Percentiles rank a stretch among this genome's conserved stretches.
Evolutionary conservation across 2,888 invertebrate species (phyloP).

Genomic region (Troides oblongomaculatus): DNA sequence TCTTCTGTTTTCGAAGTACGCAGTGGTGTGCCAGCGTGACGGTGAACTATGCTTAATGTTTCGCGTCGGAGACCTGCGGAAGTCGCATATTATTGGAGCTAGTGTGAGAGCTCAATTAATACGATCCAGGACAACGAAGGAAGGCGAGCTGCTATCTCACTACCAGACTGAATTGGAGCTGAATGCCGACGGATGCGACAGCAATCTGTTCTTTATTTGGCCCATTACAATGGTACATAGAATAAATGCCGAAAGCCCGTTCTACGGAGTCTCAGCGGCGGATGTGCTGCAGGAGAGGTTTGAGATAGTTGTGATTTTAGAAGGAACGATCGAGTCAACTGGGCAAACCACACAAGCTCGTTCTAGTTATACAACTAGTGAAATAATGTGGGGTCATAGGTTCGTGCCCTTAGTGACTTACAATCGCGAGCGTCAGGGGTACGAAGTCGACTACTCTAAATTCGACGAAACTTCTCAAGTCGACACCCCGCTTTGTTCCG

Average conservation of each 20-base stretch:
- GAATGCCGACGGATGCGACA: slow-evolving; percentile 88
- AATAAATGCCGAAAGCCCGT: slow-evolving; percentile 90
- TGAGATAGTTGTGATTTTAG: slow-evolving; percentile 89
- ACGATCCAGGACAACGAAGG: slow-evolving; percentile 89
- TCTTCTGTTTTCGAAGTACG: slow-evolving; percentile 90
- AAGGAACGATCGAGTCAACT: slow-evolving; percentile 91
- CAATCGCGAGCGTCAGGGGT: slow-evolving; percentile 86
- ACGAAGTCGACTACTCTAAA: slow-evolving; percentile 89
- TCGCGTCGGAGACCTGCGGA: slow-evolving; percentile 93
- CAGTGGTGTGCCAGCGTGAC: slow-evolving; percentile 91
- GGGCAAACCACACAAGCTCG: slow-evolving; percentile 87
- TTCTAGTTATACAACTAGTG: slow-evolving; percentile 88
- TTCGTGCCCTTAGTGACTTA: slow-evolving; percentile 87
- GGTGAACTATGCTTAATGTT: slow-evolving; percentile 91
- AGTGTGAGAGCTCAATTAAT: slow-evolving; percentile 91
- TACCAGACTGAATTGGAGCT: slow-evolving; percentile 88
- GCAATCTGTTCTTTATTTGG: slow-evolving; percentile 95
- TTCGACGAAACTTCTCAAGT: slow-evolving; percentile 90
- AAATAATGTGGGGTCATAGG: slow-evolving; percentile 90
- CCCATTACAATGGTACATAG: slow-evolving; percentile 93
- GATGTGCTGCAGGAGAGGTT: slow-evolving; percentile 90
- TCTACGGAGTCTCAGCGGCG: slow-evolving; percentile 90
- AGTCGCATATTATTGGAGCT: slow-evolving; percentile 94
- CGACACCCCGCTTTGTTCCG: slow-evolving; percentile 88
- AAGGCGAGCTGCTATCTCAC: slow-evolving; percentile 90